Conservation (phyloP, 1,140 invertebrate species). For the Papilio glaucus region DNA sequence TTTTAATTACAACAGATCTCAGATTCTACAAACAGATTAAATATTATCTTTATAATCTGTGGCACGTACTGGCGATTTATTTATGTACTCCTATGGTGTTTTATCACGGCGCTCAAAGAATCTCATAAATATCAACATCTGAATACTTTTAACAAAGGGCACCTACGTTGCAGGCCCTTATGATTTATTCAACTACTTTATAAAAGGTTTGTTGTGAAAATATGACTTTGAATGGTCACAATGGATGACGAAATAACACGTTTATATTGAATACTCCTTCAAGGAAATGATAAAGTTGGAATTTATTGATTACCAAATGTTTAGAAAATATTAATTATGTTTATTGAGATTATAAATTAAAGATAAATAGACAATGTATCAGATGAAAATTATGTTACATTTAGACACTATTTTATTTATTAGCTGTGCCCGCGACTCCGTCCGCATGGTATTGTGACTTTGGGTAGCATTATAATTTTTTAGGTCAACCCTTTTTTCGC, state of each 20-base stretch:
- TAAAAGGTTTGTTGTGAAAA: slow-evolving; percentile 4
- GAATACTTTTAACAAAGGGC: slow-evolving; percentile 1
- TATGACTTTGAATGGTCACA: not conserved
- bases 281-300: not conserved
- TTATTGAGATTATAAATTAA: not conserved
- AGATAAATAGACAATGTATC: not conserved
- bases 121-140: slow-evolving; percentile 12
- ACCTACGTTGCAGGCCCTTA: not conserved
- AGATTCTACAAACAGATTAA: not conserved
- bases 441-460: too few species aligned
- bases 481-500: too few species aligned
- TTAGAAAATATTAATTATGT: not conserved
- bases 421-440: too few species aligned
- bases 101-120: not conserved
- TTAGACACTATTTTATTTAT: too few species aligned
- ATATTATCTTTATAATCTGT: not conserved
- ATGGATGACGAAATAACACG: not conserved
- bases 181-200: slow-evolving; percentile 18
- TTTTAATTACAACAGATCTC: not conserved
- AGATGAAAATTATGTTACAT: too few species aligned
- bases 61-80: not conserved
- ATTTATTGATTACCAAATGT: not conserved
- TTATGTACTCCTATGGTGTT: not conserved
- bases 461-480: too few species aligned
- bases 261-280: not conserved